Evolutionary conservation across 2,888 invertebrate genomes (phyloP).

Genomic region (Athrips mouffetella): DNA sequence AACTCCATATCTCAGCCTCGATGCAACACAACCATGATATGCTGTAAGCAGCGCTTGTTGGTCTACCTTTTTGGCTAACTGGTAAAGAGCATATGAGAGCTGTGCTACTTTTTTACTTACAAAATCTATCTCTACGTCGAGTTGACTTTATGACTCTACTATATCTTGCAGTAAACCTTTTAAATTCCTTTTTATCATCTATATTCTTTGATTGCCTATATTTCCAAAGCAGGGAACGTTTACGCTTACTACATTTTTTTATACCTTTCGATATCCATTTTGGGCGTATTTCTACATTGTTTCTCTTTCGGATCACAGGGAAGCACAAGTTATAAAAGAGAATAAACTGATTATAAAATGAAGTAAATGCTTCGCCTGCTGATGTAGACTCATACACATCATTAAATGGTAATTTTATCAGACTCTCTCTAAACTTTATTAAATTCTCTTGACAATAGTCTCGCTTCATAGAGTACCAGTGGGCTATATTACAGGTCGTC

Average conservation of each 20-base stretch:
- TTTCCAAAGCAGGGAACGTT: not conserved
- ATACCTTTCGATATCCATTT: conserved; percentile 3
- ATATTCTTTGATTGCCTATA: not conserved
- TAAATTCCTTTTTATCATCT: not conserved
- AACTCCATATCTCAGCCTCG: too few relatives aligned
- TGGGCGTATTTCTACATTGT: not conserved
- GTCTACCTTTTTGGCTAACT: too few relatives aligned
- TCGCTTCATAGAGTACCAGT: not conserved
- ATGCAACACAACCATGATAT: too few relatives aligned
- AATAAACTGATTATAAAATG: not conserved
- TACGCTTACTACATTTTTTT: conserved; percentile 5
- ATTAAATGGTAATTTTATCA: not conserved
- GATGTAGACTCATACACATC: not conserved
- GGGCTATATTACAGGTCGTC: not conserved
- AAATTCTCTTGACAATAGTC: not conserved
- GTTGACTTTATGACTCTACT: not conserved
- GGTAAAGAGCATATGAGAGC: too few relatives aligned
- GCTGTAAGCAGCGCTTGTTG: too few relatives aligned
- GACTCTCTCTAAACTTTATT: not conserved
- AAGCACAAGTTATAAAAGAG: not conserved
- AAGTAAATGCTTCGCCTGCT: not conserved
- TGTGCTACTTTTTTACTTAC: too few relatives aligned
- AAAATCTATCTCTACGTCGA: too few relatives aligned
- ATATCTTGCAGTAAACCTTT: not conserved
- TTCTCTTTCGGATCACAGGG: not conserved